These are phyloP conservation scores for Entelurus aequoreus DNA, from an alignment of 2,113 vertebrate genomes.

Conservation along the genomic window DNA sequence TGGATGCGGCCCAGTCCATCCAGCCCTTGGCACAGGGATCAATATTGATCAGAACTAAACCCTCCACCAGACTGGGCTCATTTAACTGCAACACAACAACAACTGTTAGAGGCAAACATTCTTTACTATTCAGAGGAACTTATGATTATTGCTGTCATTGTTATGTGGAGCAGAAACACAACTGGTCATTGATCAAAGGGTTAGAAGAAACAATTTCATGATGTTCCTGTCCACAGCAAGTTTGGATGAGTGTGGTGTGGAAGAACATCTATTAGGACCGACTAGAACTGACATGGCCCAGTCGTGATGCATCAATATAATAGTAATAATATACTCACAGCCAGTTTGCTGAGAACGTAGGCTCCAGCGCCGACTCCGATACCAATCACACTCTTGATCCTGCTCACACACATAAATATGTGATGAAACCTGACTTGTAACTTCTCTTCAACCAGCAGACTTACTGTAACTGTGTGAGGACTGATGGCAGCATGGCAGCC, in stretches of 20 bases:
- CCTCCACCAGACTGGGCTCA: slow-evolving; percentile 86
- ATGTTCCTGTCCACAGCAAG: no score
- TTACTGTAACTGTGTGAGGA: slow-evolving; percentile 86
- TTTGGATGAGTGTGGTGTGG: no score
- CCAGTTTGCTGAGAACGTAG: slow-evolving; percentile 85
- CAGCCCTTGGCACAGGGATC: slow-evolving; percentile 95
- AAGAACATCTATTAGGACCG: no score
- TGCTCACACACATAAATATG: slow-evolving; percentile 44
- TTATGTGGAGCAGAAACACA: not conserved
- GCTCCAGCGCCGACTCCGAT: slow-evolving; percentile 74
- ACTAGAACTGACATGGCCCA: no score
- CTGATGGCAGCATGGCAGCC: slow-evolving; percentile 87
- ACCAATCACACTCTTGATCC: slow-evolving; percentile 87
- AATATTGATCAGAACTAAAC: slow-evolving; percentile 90
- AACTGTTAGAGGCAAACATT: not conserved
- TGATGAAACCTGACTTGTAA: not conserved
- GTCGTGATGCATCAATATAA: not conserved
- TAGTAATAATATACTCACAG: slow-evolving; percentile 74
- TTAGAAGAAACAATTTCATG: no score
- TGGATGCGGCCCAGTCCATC: slow-evolving; percentile 95
- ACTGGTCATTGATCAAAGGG: not conserved
- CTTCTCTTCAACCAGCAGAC: slow-evolving; percentile 28
- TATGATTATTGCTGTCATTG: no score
- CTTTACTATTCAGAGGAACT: not conserved
- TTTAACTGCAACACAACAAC: slow-evolving; percentile 73